phyloP scores from a whole-genome alignment of 2,888 invertebrate species.

The Branchipolynoe longqiensis region DNA sequence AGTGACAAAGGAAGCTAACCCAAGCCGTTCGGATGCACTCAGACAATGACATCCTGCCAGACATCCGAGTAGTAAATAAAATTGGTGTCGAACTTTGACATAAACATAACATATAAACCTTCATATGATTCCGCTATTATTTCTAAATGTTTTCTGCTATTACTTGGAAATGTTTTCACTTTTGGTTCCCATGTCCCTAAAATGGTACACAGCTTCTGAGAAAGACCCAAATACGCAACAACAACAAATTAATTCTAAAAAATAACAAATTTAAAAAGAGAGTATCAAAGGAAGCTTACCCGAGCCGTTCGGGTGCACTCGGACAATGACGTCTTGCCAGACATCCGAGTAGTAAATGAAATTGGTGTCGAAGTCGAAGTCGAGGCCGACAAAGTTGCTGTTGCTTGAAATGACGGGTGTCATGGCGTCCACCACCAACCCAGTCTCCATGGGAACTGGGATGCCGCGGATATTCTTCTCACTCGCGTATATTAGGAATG shows the following conservation, averaged over 20 bases:
- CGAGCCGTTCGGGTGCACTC: slow-evolving; percentile 87
- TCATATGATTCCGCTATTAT: no score
- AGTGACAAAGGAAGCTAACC: no score
- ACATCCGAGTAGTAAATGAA: slow-evolving; percentile 99
- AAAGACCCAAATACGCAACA: no score
- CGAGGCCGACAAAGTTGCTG: slow-evolving; percentile 96
- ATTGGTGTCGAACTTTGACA: slow-evolving; percentile 89
- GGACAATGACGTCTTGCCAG: slow-evolving; percentile 83
- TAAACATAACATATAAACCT: no score
- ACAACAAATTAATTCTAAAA: no score
- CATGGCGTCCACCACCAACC: slow-evolving; percentile 87
- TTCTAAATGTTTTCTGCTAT: no score
- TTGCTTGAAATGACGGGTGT: slow-evolving; percentile 95
- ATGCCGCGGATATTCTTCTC: slow-evolving; percentile 87
- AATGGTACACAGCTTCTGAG: no score
- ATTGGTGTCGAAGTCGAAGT: slow-evolving; percentile 93
- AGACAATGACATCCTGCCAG: slow-evolving; percentile 83
- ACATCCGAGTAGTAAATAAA: slow-evolving; percentile 99
- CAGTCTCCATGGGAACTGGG: slow-evolving; percentile 9
- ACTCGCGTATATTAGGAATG: slow-evolving; percentile 97
- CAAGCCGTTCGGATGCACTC: slow-evolving; percentile 87
- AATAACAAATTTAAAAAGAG: no score
- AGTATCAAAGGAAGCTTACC: no score
- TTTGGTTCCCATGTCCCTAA: no score
- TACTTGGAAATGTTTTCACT: no score